Evolutionary conservation across 92 coral and sea anemone species (phyloP).

Genomic region (Palythoa caribaeorum): DNA sequence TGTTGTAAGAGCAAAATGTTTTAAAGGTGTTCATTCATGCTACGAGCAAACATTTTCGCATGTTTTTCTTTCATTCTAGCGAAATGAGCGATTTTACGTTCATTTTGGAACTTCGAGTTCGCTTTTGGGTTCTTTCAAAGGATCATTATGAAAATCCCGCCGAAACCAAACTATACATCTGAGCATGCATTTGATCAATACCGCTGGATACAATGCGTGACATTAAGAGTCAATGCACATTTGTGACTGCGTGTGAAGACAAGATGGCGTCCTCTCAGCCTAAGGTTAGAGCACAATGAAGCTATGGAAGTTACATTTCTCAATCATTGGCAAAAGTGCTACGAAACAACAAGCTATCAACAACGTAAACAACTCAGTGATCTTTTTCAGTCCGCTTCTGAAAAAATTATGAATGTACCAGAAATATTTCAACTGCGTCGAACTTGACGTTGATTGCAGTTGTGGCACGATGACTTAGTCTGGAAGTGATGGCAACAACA

Average conservation of each 20-base stretch:
- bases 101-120: conserved; percentile 18
- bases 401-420: background rate
- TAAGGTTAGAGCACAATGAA: conserved; percentile 9
- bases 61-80: background rate
- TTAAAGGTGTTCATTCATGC: background rate
- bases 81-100: conserved; percentile 4
- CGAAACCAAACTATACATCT: conserved; percentile 10
- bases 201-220: conserved; percentile 12
- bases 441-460: background rate
- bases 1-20: background rate
- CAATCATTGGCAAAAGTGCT: conserved; percentile 12
- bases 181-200: background rate
- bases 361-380: conserved; percentile 4
- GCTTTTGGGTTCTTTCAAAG: conserved; percentile 20
- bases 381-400: conserved; percentile 1
- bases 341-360: background rate
- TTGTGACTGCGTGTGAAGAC: conserved; percentile 4
- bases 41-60: conserved; percentile 4
- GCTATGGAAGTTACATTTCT: conserved; percentile 20
- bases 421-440: background rate
- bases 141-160: conserved; percentile 10
- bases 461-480: background rate
- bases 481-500: background rate
- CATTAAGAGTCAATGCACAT: background rate
- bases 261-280: conserved; percentile 17